Percentiles rank a stretch among this genome's conserved stretches.
Evolutionary conservation across 2,113 vertebrate species (phyloP).

Genomic region (Progne subis): DNA sequence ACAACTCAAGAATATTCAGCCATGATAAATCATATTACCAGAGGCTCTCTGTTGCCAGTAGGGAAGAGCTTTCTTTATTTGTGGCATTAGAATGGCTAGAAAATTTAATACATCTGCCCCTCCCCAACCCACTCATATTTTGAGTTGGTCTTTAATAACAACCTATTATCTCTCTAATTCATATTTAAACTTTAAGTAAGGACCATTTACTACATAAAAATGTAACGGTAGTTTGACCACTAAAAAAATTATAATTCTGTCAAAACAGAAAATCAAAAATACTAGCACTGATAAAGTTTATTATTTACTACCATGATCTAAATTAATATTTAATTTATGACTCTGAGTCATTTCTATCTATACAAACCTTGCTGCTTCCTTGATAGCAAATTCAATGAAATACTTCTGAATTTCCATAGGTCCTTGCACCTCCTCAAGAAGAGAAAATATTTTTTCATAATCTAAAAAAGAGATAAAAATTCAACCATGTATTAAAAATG

Average conservation of each 20-base stretch:
- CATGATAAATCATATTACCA: neutral
- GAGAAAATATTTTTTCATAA: conserved; percentile 87
- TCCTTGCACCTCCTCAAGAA: conserved; percentile 93
- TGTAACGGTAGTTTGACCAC: fast-evolving
- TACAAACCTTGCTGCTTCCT: conserved; percentile 92
- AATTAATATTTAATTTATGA: neutral
- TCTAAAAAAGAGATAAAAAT: conserved; percentile 73
- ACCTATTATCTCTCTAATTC: neutral
- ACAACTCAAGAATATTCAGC: neutral
- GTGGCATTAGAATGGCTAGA: neutral
- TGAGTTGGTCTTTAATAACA: neutral
- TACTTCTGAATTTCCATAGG: conserved; percentile 87
- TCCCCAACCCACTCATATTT: neutral
- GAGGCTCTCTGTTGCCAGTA: neutral
- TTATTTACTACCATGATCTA: neutral
- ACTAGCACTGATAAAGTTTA: neutral
- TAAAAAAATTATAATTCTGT: neutral
- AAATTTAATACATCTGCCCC: neutral
- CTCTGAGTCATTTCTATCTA: fast-evolving
- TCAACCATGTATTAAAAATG: neutral
- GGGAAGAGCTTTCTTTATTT: neutral
- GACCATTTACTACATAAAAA: neutral
- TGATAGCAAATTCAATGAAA: conserved; percentile 95
- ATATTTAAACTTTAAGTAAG: neutral
- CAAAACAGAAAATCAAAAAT: neutral